Percentiles rank a stretch among this genome's conserved stretches.
phyloP scores from a whole-genome alignment of 2,113 vertebrate species.

The Amazona vittata region DNA sequence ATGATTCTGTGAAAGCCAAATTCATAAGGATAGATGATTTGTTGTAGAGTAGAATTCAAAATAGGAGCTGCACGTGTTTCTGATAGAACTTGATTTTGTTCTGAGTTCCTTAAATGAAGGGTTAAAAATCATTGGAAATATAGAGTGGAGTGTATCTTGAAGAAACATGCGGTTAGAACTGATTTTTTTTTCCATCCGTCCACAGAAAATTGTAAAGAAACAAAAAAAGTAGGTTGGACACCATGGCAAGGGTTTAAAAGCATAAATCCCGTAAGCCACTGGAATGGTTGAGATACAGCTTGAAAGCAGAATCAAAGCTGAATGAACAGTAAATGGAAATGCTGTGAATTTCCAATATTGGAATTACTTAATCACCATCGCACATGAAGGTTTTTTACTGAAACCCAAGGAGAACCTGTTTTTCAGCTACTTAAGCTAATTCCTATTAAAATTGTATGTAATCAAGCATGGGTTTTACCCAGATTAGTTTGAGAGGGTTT shows the following conservation, averaged over 20 bases:
- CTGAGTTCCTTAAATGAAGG: neutral
- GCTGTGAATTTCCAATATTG: neutral
- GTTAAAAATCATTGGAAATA: neutral
- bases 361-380: neutral
- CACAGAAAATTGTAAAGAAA: neutral
- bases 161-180: conserved; percentile 15
- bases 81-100: neutral
- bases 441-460: neutral
- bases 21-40: neutral
- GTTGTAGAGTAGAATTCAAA: neutral
- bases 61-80: neutral
- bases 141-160: neutral
- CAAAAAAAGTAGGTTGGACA: neutral
- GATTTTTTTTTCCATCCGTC: neutral
- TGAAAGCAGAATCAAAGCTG: neutral
- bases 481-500: neutral
- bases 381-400: neutral
- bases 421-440: neutral
- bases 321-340: neutral
- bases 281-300: neutral
- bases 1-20: neutral
- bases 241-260: neutral
- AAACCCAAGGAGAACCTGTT: neutral
- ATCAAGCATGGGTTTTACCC: neutral
- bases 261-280: neutral